Conservation (phyloP, 2,113 vertebrate species). For the Platysternon megacephalum region DNA sequence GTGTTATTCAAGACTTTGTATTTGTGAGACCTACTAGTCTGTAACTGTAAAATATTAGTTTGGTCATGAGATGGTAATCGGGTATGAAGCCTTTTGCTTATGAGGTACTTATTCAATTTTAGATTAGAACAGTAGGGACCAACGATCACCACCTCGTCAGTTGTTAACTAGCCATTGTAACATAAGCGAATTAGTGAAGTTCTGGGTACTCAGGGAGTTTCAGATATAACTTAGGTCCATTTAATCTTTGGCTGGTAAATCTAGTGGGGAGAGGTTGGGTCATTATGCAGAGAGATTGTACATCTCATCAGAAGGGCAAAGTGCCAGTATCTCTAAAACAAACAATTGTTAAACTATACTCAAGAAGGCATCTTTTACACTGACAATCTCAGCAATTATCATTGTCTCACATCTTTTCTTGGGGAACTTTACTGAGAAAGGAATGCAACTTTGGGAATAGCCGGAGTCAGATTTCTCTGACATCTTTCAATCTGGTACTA, state of each 20-base stretch:
- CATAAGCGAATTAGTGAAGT: not conserved
- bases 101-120: not conserved
- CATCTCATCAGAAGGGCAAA: not conserved
- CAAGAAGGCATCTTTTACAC: not conserved
- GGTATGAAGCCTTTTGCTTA: not conserved
- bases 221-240: not conserved
- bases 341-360: not conserved
- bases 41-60: not conserved
- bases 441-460: not conserved
- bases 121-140: not conserved
- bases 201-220: not conserved
- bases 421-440: not conserved
- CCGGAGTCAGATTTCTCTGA: not conserved
- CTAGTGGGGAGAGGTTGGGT: not conserved
- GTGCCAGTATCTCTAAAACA: not conserved
- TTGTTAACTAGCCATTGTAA: not conserved
- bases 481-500: not conserved
- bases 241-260: not conserved
- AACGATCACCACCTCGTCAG: not conserved
- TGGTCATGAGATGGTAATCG: not conserved
- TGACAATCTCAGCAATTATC: not conserved
- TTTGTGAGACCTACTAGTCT: not conserved
- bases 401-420: not conserved
- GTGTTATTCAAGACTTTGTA: rapidly evolving
- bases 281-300: not conserved